Percentiles rank a stretch among this genome's conserved stretches.
Evolutionary conservation across 2,888 invertebrate species (phyloP).

Genomic region (Lumbricus terrestris): DNA sequence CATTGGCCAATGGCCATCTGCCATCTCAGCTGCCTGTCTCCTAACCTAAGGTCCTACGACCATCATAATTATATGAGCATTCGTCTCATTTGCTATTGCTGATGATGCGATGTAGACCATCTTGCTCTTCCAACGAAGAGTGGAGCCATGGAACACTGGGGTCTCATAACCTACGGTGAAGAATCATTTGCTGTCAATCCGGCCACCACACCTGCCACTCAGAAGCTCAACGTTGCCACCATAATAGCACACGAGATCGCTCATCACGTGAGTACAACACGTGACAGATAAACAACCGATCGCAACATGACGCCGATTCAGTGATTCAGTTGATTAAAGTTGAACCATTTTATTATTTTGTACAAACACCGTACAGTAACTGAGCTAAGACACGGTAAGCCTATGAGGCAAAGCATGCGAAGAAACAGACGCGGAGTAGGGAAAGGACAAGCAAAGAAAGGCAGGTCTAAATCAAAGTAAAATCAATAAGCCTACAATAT

Average conservation of each 20-base stretch:
- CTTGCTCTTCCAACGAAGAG: conserved; percentile 29
- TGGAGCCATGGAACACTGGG: conserved; percentile 37
- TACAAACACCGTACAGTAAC: too few species aligned
- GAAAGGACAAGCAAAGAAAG: too few species aligned
- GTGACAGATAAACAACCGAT: background rate
- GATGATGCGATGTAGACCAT: conserved; percentile 25
- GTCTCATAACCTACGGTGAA: conserved; percentile 32
- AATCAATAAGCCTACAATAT: too few species aligned
- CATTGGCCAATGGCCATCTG: too few species aligned
- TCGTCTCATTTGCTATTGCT: background rate
- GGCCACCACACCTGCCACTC: background rate
- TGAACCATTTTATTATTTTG: too few species aligned
- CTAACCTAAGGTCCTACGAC: background rate
- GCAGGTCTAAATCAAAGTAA: too few species aligned
- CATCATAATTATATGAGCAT: background rate
- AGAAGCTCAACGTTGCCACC: conserved; percentile 10
- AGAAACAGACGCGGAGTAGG: too few species aligned
- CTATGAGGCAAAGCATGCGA: too few species aligned
- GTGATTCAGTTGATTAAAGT: background rate
- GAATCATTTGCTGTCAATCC: conserved; percentile 15
- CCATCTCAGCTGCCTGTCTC: too few species aligned
- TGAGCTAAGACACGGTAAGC: too few species aligned
- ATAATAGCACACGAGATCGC: conserved; percentile 32
- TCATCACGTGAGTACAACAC: conserved; percentile 25
- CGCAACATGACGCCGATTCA: background rate